Percentiles rank a stretch among this genome's conserved stretches.
Evolutionary conservation across 2,113 vertebrate genomes (phyloP).

Genomic region (Xenopus tropicalis): UCB_Xtro_10.0 CM004446.2:104838501-104839000

Average conservation of each 20-base stretch:
- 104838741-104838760: conserved; percentile 82
- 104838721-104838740: conserved; percentile 74
- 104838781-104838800: conserved; percentile 73
- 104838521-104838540: no score
- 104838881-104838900: conserved; percentile 58
- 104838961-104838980: conserved; percentile 54
- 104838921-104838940: conserved; percentile 48
- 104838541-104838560: no score
- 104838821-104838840: conserved; percentile 75
- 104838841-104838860: conserved; percentile 71
- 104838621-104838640: conserved; percentile 54
- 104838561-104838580: no score
- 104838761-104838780: conserved; percentile 83
- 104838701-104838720: conserved; percentile 75
- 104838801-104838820: conserved; percentile 61
- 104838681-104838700: conserved; percentile 82
- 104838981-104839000: conserved; percentile 72
- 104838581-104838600: no score
- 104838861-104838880: conserved; percentile 81
- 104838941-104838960: conserved; percentile 51
- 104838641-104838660: conserved; percentile 60
- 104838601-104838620: no score
- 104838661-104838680: conserved; percentile 76
- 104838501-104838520: no score
- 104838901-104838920: conserved; percentile 58